phyloP scores from a whole-genome alignment of 2,888 invertebrate genomes.

The Zygaena filipendulae region DNA sequence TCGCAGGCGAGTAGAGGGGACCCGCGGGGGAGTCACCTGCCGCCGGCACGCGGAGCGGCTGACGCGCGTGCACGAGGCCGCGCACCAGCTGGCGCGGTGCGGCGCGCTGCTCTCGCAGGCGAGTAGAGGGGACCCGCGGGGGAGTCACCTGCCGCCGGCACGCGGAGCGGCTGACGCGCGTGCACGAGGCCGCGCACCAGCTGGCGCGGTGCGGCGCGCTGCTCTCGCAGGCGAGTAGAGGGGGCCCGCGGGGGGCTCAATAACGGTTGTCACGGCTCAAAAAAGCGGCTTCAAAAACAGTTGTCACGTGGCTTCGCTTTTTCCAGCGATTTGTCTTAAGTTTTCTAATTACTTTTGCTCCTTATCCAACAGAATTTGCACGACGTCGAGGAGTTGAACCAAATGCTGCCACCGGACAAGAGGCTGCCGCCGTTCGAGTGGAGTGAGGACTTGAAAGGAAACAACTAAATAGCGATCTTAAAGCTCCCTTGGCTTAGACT shows the following conservation, averaged over 20 bases:
- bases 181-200: conserved; percentile 85
- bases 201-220: conserved; percentile 83
- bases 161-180: conserved; percentile 85
- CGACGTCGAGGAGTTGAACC: conserved; percentile 87
- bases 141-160: conserved; percentile 86
- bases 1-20: conserved; percentile 66
- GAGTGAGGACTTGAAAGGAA: no score
- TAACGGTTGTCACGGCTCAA: conserved; percentile 64
- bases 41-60: conserved; percentile 89
- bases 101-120: conserved; percentile 76
- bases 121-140: conserved; percentile 74
- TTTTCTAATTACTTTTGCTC: conserved; percentile 3
- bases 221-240: conserved; percentile 59
- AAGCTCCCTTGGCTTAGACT: no score
- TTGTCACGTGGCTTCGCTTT: no score
- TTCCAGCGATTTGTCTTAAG: no score
- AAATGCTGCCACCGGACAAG: conserved; percentile 82
- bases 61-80: conserved; percentile 83
- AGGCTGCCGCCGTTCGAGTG: conserved; percentile 90
- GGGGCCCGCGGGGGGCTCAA: not conserved
- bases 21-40: conserved; percentile 85
- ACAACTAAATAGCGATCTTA: no score
- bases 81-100: conserved; percentile 84
- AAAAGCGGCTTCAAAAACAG: not conserved
- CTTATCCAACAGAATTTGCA: conserved; percentile 75